A percentile compares a stretch with the other conserved stretches of the same genome.
phyloP scores from a whole-genome alignment of 2,113 vertebrate species.

The Diadophis punctatus region DNA sequence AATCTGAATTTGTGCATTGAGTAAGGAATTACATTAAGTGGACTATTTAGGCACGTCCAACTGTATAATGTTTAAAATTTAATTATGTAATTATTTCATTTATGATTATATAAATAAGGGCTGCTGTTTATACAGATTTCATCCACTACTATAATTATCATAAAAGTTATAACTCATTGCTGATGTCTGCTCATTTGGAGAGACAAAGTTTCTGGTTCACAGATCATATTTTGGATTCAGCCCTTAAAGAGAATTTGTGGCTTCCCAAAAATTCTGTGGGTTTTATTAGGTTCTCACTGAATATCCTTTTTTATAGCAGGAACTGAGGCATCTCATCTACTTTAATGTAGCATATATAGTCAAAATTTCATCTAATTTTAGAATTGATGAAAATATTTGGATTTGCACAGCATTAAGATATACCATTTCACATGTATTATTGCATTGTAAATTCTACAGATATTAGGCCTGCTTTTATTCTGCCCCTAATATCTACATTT shows the following conservation, averaged over 20 bases:
- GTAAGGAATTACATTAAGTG: not conserved
- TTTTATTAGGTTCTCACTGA: not conserved
- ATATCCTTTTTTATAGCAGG: not conserved
- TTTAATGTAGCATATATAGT: not conserved
- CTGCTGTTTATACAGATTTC: not conserved
- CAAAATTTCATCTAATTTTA: not conserved
- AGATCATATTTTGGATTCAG: not conserved
- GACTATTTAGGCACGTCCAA: not conserved
- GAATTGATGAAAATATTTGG: constrained; percentile 19
- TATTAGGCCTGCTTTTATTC: not conserved
- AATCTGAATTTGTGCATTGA: not conserved
- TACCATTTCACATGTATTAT: not conserved
- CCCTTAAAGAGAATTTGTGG: no score
- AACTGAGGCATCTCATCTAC: not conserved
- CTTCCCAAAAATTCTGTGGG: not conserved
- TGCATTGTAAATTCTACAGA: not conserved
- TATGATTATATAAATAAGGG: not conserved
- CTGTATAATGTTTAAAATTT: not conserved
- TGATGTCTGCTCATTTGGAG: not conserved
- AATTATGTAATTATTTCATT: not conserved
- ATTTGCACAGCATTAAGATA: not conserved
- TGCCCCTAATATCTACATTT: not conserved
- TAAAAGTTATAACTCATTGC: not conserved
- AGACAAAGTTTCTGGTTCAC: not conserved
- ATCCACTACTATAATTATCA: not conserved